Evolutionary conservation across 2,797 vertebrate genomes (phyloP).

Genomic region (Sternarchorhynchus goeldii): DNA sequence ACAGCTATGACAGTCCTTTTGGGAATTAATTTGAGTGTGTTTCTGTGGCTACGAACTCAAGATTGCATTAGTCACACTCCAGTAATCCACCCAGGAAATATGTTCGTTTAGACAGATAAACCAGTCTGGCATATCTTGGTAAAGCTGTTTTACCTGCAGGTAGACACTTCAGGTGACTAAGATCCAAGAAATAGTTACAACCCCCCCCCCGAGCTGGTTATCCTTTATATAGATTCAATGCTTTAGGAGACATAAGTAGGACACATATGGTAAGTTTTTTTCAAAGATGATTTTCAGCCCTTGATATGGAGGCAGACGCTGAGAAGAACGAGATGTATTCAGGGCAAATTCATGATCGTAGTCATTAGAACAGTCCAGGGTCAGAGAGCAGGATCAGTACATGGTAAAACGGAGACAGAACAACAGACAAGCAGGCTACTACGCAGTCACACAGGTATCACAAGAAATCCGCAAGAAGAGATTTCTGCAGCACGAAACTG

Average conservation of each 20-base stretch:
- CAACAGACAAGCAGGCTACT: no score
- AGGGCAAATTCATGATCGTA: no score
- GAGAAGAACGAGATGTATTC: no score
- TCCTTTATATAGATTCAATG: neutral
- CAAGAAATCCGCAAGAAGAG: neutral
- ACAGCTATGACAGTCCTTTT: conserved; percentile 1
- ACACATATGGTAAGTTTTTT: neutral
- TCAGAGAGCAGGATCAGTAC: no score
- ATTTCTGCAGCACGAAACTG: neutral
- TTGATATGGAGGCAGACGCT: neutral
- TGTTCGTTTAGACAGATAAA: conserved; percentile 2
- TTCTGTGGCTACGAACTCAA: neutral
- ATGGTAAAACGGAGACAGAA: no score
- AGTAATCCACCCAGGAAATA: neutral
- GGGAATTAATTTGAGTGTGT: neutral
- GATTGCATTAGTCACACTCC: neutral
- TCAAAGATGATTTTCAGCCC: neutral
- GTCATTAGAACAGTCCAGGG: no score
- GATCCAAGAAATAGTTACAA: neutral
- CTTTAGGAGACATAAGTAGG: neutral
- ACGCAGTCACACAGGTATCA: no score
- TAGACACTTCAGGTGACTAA: neutral
- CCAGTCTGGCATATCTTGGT: neutral
- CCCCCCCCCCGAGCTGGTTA: neutral
- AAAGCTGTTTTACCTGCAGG: neutral